Evolutionary conservation across 2,888 invertebrate genomes (phyloP), one percentile per base, ranked within the genome.

Genomic region (Dascillus cervinus): DNA sequence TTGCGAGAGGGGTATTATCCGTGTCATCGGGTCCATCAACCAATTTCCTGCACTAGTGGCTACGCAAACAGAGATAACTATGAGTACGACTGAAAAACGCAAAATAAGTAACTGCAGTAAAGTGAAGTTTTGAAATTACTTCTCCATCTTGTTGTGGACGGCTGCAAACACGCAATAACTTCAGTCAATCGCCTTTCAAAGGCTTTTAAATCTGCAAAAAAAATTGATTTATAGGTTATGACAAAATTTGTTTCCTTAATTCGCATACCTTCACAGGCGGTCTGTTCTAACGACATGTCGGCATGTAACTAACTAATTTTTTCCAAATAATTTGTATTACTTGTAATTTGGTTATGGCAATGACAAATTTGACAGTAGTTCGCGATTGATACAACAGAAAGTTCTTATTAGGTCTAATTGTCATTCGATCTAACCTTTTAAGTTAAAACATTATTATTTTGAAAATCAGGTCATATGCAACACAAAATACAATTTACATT

Each of bases 161-260:
- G 97, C 60, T 94, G 90, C 49, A 96, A 76, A 60, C 92, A 90
- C 47, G 89, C 83, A 58, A 98, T 94, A 9, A 97, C 96, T 73
- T 98, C 97, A 1, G 95, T 97, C 12, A 98, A 71, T 31, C 97
- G 78, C 45, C 96, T 77, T 67, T 98, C 97, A 65, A 97, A 97
- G 20, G 96, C 96, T 68, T 96, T 97, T 50, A 98, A 72, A 75
- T 98, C 97, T 88, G 69, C 57, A 69, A 72, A 49, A 47, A 56
- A 51, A 57, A 57, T 58, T 59, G 52, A 48, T 50, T 57, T 61
- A 60, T 59, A 60, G 58, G 57, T 60, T 59, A 59, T 49, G 49
- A 49, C 41, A 38, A 43, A 37, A 41, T 37, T 48, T 38, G 23
- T 19, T 21, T 36, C 32, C 34, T 22, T 11, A 23, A 20, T 29